phyloP scores from a whole-genome alignment of 1,140 invertebrate genomes.

The Papilio dardanus region DNA sequence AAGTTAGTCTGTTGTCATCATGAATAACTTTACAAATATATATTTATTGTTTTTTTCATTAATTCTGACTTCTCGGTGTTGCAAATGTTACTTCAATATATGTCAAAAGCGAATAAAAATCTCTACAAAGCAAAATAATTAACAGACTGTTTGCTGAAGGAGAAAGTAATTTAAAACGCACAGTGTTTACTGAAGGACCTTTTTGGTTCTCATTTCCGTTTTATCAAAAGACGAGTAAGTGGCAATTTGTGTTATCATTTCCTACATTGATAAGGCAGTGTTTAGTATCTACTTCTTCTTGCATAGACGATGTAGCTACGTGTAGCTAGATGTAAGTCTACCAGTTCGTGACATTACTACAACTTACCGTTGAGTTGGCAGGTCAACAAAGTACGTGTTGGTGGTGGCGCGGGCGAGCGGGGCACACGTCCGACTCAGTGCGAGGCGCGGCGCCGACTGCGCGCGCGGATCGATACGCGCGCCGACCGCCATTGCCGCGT shows the following conservation, averaged over 20 bases:
- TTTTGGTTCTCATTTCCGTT: not conserved
- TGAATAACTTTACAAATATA: not conserved
- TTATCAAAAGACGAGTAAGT: not conserved
- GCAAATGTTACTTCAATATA: not conserved
- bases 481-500: constrained; percentile 60
- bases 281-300: not conserved
- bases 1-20: not conserved
- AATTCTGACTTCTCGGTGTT: not conserved
- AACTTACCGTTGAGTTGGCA: constrained; percentile 33
- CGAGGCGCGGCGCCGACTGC: constrained; percentile 69
- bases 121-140: not conserved
- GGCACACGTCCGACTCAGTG: constrained; percentile 57
- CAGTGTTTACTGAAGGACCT: not conserved
- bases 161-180: not conserved
- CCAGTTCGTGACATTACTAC: not conserved
- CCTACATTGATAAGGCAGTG: not conserved
- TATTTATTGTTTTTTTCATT: no score
- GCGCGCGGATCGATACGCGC: constrained; percentile 73
- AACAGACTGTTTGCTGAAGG: not conserved
- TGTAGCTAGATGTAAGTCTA: not conserved
- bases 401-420: not conserved
- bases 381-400: constrained; percentile 14
- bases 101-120: not conserved
- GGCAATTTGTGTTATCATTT: not conserved
- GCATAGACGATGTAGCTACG: not conserved